Conservation (phyloP, 2,888 invertebrate genomes). For the Gryllus longicercus region DNA sequence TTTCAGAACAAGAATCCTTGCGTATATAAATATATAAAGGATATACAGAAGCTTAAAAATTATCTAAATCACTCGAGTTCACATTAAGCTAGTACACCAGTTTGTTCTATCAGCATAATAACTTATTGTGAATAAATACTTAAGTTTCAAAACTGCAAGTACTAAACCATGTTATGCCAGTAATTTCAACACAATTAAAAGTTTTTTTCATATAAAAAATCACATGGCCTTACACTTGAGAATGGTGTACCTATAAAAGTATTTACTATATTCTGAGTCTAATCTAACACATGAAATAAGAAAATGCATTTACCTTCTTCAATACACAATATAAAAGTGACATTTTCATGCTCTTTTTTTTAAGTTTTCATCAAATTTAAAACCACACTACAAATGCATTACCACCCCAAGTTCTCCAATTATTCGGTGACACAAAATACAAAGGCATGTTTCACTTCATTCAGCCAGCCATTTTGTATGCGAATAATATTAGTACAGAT, state of each 20-base stretch:
- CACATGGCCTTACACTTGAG: not conserved
- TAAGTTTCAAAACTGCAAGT: not conserved
- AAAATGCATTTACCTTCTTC: not conserved
- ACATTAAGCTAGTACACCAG: constrained; percentile 9
- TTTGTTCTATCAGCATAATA: constrained; percentile 9
- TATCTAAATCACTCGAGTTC: constrained; percentile 9
- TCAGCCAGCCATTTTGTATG: too few species aligned
- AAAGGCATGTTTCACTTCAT: not conserved
- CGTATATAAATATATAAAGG: not conserved
- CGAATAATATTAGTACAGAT: not conserved
- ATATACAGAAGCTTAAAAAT: constrained; percentile 17
- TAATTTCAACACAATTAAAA: not conserved
- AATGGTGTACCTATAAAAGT: not conserved
- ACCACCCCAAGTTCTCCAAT: constrained; percentile 6
- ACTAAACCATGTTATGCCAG: constrained; percentile 3
- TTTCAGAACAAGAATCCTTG: not conserved
- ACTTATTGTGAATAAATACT: constrained; percentile 5
- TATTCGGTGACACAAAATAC: not conserved
- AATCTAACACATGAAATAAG: not conserved
- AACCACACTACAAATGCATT: constrained; percentile 1
- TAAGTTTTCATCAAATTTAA: not conserved
- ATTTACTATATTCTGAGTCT: not conserved
- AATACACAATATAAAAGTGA: constrained; percentile 17
- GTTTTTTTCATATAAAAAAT: not conserved
- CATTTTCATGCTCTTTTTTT: not conserved